These are phyloP conservation scores for Sebastes matsubarae DNA, from an alignment of 2,797 vertebrate genomes.

Conservation along the genomic window DNA sequence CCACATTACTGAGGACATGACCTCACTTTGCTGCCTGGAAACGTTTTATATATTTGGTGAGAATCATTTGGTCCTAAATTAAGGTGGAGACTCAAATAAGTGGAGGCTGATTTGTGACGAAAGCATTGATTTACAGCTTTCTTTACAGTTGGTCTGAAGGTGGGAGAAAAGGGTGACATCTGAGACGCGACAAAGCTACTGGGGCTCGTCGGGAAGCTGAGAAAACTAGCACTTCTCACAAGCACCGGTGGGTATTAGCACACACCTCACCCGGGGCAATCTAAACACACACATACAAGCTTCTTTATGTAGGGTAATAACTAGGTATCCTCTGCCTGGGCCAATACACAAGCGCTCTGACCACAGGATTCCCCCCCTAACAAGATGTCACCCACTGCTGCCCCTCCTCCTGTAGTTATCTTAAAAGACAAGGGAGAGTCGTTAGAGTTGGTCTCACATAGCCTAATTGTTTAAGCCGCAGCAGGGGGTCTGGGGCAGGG, in stretches of 20 bases:
- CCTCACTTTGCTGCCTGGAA: background rate
- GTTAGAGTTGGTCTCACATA: slow-evolving; percentile 66
- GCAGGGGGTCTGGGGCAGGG: slow-evolving; percentile 37
- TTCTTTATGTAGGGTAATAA: slow-evolving; percentile 66
- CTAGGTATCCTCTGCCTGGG: slow-evolving; percentile 47
- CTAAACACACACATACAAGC: slow-evolving; percentile 40
- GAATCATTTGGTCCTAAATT: slow-evolving; percentile 53
- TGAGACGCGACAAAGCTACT: slow-evolving; percentile 28
- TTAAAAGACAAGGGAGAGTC: slow-evolving; percentile 71
- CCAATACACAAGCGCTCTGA: slow-evolving; percentile 74
- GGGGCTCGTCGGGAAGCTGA: slow-evolving; percentile 47
- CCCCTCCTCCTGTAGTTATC: slow-evolving; percentile 73
- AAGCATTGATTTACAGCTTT: slow-evolving; percentile 61
- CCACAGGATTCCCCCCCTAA: slow-evolving; percentile 45
- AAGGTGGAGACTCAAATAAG: slow-evolving; percentile 29
- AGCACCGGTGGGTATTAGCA: slow-evolving; percentile 33
- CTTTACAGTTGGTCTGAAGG: slow-evolving; percentile 15
- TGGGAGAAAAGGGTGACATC: slow-evolving; percentile 26
- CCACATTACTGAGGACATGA: background rate
- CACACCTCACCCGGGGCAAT: slow-evolving; percentile 70
- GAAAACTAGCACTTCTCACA: slow-evolving; percentile 72
- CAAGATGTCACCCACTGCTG: slow-evolving; percentile 67
- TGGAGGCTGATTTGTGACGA: slow-evolving; percentile 24
- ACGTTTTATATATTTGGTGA: slow-evolving; percentile 41
- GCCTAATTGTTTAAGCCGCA: slow-evolving; percentile 73